Base-by-base conservation (phyloP, 2,888 invertebrate species). In the Scaptodrosophila latifasciaeformis region DNA sequence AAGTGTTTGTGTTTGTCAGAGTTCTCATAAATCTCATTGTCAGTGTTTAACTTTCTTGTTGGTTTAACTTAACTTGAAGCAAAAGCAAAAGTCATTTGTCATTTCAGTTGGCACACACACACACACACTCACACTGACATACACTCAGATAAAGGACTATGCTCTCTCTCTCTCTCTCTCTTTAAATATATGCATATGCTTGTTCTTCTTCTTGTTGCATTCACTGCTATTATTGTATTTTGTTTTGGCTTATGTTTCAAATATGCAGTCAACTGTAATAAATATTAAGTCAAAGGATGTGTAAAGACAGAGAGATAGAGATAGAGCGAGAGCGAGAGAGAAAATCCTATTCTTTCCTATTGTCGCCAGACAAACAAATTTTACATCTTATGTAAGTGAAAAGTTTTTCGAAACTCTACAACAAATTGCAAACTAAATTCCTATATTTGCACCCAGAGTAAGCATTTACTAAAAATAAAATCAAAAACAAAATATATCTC, bases 11-110 rank as follows among this genome's bases (percentile, higher is more conserved):
- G 62, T 48, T 56, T 39, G 55, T 55, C 50, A 31, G 46, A 37
- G 53, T 47, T 64, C 69, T 75, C 75, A 79, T 75, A 75, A 75
- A 75, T 75, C 75, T 72, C 70, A 75, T 75, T 75, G 75, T 75
- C 75, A 75, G 79, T 75, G 75, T 76, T 75, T 75, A 75, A 76
- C 77, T 78, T 76, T 75, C 75, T 75, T 75, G 75, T 79, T 76
- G 75, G 75, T 67, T 75, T 79, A 76, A 76, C 79, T 79, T 79
- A 64, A 69, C 72, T 78, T 67, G 57, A 43, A 67, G 72, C 71
- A 65, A 70, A 62, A 60, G 77, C 71, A 70, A 77, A 71, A 75
- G 76, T 72, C 79, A 79, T 75, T 75, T 75, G 75, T 75, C 75
- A 75, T 75, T 69, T 70, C 62, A 69, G 79, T 75, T 75, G 71